Base-by-base conservation (phyloP, 2,113 vertebrate genomes). In the Corydoras maculifer region DNA sequence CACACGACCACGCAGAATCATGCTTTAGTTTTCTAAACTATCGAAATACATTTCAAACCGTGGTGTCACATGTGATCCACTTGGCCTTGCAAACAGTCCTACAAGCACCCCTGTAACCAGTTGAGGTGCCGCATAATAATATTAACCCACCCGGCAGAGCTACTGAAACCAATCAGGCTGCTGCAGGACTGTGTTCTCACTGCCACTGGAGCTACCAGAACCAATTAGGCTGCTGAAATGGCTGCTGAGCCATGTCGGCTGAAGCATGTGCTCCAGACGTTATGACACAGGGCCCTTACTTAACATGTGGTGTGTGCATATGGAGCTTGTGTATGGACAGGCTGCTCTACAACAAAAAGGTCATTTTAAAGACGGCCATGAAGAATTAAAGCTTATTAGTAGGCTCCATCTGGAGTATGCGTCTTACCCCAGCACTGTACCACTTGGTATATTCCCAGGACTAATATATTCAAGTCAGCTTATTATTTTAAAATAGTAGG, bases 21-120 rank as follows among this genome's bases (percentile, higher is more conserved):
- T 8, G 7, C 11, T 48, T 53, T 29, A 12, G 13, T 64, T 63
- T 13, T 53, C 18, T 51, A 48, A 31, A 48, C 32, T 29, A 57
- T 72, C 61, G 29, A 64, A 72, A 58, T 72, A 65, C 6, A 61
- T 53, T 53, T 32, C 61, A n/a, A 65, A 54, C 49, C 54, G 15
- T 65, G 62, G 62, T 29, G 9, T 71, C 30, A 13, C 18, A 53
- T 53, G 62, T 32, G 60, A 29, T 71, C 32, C 9, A 3, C 25
- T 65, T 64, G 62, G 13, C 53, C 63, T 65, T 18, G 30, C 55
- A 43, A 72, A 72, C 70, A 64, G 51, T 64, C 32, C 32, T 25
- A 64, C 53, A 59, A 18, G 8, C 35, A n/a, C 25, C 29, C 25
- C 70, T 14, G 3, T 50, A 59, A 65, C 62, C 65, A 57, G 57